Base-by-base conservation (phyloP, 2,113 vertebrate genomes). In the Marcusenius ussheri region DNA sequence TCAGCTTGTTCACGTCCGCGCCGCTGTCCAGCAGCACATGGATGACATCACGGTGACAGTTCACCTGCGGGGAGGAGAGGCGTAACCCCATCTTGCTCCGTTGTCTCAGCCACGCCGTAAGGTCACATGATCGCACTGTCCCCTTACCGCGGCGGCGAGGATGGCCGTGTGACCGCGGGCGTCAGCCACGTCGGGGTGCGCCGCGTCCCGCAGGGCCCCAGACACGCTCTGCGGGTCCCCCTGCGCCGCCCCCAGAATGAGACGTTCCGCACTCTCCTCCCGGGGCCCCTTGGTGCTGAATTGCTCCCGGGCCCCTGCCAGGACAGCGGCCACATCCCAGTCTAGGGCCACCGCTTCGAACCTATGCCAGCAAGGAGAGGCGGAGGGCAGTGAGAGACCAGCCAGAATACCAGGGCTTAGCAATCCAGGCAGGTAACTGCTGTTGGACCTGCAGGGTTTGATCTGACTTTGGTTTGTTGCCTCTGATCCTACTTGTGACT, bases 1-100 rank as follows among this genome's bases (percentile, higher is more conserved):
- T 96, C 91, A 94, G 9, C 93, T 96, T 96, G 93, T 98, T 96
- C 90, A 98, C 96, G 1, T 97, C 95, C 0, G 94, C 97, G 45
- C 97, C 97, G 0, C 83, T 92, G 92, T 98, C 96, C 91, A 99
- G 93, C 90, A 99, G 95, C 51, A 97, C 93, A 83, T 93, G 95
- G 92, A 98, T 92, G 24, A 98, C 91, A 35, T 95, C 89, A 1
- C 92, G 66, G 21, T 96, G 95, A 89, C 94, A 95, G 89, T 96
- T 95, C 2, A 96, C 91, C 97, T 98, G 93, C 24, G 89, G 6
- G 3, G 53, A n/a, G 88, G 74, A 90, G 5, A 83, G 13, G 89
- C 84, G 0, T 8, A 13, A 83, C 39, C 5, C 19, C 15, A 45
- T 42, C 77, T 39, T 83, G 62, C 9, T 13, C 62, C 3, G 62